Percentiles rank a stretch among this genome's conserved stretches.
These are phyloP conservation scores for Apoda limacodes DNA, from an alignment of 2,888 invertebrate species.

Conservation along the genomic window DNA sequence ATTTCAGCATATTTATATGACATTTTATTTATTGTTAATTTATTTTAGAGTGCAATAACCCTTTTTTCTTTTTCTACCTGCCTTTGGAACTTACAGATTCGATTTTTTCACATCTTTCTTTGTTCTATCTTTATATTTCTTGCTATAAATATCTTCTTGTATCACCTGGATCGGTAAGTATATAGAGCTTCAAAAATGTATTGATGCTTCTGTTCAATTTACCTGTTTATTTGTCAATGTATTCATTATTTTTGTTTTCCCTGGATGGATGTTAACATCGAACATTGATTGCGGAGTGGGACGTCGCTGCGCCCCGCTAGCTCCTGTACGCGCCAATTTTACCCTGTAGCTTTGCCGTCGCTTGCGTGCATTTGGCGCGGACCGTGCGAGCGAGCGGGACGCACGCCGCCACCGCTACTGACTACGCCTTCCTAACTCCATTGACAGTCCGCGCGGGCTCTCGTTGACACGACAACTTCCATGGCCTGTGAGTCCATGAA, in stretches of 20 bases:
- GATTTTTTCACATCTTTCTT: no score
- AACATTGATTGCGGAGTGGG: slow-evolving; percentile 54
- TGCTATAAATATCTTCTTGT: no score
- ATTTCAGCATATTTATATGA: no score
- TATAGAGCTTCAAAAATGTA: slow-evolving; percentile 4
- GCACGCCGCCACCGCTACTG: slow-evolving; percentile 26
- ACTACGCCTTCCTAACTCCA: slow-evolving; percentile 21
- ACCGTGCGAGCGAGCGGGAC: slow-evolving; percentile 45
- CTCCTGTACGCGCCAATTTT: slow-evolving; percentile 66
- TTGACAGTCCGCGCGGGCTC: slow-evolving; percentile 28
- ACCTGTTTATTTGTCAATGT: slow-evolving; percentile 17
- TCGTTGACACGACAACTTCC: slow-evolving; percentile 31
- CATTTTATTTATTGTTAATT: no score
- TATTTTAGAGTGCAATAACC: no score
- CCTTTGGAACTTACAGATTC: no score
- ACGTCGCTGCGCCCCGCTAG: slow-evolving; percentile 49
- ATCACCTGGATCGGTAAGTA: no score
- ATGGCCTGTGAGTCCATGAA: slow-evolving; percentile 26
- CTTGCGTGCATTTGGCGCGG: slow-evolving; percentile 37
- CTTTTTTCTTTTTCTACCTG: no score
- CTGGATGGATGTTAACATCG: slow-evolving; percentile 37
- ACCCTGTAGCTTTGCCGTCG: slow-evolving; percentile 60
- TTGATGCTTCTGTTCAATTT: slow-evolving; percentile 1
- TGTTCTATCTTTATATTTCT: no score
- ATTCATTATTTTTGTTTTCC: slow-evolving; percentile 31